Base-by-base conservation (phyloP, 2,797 vertebrate genomes). In the Kryptolebias ocellatus region DNA sequence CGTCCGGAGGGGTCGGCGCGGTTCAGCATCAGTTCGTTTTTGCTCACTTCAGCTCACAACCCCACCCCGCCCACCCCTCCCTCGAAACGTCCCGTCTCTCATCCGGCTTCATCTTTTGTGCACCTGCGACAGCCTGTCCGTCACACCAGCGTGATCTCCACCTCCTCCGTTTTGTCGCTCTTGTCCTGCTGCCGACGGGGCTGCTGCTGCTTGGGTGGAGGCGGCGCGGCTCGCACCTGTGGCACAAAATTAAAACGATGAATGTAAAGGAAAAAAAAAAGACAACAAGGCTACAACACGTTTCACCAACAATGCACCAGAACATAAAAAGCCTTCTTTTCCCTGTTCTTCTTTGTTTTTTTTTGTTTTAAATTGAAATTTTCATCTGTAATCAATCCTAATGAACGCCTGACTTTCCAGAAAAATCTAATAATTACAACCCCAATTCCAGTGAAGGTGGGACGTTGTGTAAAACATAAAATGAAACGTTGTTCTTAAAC, bases 71-170 rank as follows among this genome's bases (percentile, higher is more conserved):
- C 56, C 60, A 16, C 58, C 74, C 72, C 62, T 69, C 74, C 69
- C 65, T 66, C 73, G 78, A 64, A 68, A 71, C 58, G 69, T 72
- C 67, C 52, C 61, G 71, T 74, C 54, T 83, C 74, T 84, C 66
- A 59, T 67, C 60, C 53, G 65, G 65, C 61, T 78, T 66, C 7
- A 8, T 58, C 72, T 60, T 78, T 66, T 56, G 53, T 67, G 64
- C 64, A 61, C 71, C 60, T 47, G 44, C 53, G 72, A 52, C 42
- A 58, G 71, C 59, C 67, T 8, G 59, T 72, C 61, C 60, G 84
- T 84, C 93, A 99, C 92, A 99, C 98, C 90, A 99, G 94, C 0
- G 98, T 99, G 86, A 99, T 98, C 79, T 99, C 98, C 90, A 99
- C 98, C 18, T 99, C 98, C 88, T 99, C 98, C 0, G 95, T 95